These are phyloP conservation scores for Epinotia nisella DNA, from an alignment of 2,888 invertebrate genomes.

Conservation along the genomic window DNA sequence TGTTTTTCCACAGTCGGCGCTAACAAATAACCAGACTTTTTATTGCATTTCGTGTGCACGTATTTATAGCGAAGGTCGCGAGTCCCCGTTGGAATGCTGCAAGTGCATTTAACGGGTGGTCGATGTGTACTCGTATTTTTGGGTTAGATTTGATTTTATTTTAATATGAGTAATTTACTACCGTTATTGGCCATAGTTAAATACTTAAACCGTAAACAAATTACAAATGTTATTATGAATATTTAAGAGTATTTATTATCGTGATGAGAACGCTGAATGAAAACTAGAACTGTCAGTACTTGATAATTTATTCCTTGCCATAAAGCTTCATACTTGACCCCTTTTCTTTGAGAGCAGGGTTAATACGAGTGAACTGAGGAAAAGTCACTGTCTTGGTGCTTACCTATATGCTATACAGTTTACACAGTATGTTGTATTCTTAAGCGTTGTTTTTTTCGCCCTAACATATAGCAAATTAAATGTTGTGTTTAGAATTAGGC, in stretches of 20 bases:
- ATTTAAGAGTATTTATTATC: too few species aligned
- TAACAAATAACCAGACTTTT: conserved; percentile 54
- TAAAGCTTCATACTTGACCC: conserved; percentile 39
- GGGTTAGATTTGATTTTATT: neutral
- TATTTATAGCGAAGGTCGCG: conserved; percentile 59
- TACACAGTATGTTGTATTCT: too few species aligned
- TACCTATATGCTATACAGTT: too few species aligned
- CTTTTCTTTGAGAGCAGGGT: conserved; percentile 27
- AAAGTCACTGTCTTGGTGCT: neutral
- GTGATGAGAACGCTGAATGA: neutral
- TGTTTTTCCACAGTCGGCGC: conserved; percentile 66
- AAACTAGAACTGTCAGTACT: conserved; percentile 18
- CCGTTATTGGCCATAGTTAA: too few species aligned
- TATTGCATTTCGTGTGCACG: conserved; percentile 35
- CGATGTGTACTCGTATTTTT: neutral
- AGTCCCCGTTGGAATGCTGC: conserved; percentile 50
- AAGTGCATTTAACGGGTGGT: conserved; percentile 23
- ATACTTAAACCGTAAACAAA: too few species aligned
- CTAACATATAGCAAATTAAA: too few species aligned
- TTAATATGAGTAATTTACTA: too few species aligned
- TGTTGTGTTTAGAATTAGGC: too few species aligned
- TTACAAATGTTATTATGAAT: too few species aligned
- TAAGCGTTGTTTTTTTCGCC: too few species aligned
- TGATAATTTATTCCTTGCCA: conserved; percentile 30
- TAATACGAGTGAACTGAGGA: conserved; percentile 7